A percentile compares a stretch with the other conserved stretches of the same genome.
phyloP scores from a whole-genome alignment of 2,888 invertebrate species.

The Parapristionchus giblindavisi region DNA sequence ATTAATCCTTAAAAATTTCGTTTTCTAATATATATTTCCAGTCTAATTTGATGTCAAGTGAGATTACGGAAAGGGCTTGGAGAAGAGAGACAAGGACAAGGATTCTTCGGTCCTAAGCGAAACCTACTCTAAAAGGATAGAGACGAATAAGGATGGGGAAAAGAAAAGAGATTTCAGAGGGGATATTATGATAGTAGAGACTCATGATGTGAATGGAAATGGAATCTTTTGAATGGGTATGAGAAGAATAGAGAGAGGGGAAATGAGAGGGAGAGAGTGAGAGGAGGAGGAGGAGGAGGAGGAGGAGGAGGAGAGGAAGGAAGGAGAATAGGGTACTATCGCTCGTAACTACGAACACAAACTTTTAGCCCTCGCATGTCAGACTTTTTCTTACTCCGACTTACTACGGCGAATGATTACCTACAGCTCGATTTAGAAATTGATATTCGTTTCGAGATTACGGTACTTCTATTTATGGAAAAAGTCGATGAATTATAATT shows the following conservation, averaged over 20 bases:
- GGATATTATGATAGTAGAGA: neutral
- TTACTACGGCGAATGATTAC: no score
- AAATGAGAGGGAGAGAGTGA: neutral
- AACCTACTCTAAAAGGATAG: neutral
- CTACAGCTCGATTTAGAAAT: no score
- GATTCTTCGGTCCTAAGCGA: neutral
- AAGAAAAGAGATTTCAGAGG: neutral
- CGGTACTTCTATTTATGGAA: neutral
- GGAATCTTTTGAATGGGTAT: neutral
- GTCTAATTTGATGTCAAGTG: no score
- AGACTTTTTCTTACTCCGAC: no score
- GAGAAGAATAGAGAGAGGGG: neutral
- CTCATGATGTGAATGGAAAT: neutral
- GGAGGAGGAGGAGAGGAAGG: neutral
- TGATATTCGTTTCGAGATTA: neutral
- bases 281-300: neutral
- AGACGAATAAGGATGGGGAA: neutral
- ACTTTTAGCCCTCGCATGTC: no score
- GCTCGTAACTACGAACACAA: no score
- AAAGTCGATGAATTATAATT: neutral
- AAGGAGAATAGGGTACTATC: neutral
- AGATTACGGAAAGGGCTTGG: neutral
- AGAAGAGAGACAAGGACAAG: slow-evolving; percentile 3
- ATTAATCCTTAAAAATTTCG: no score
- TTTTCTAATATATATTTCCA: no score